phyloP scores from a whole-genome alignment of 2,797 vertebrate genomes.

The Melanotaenia parkinsoni region DNA sequence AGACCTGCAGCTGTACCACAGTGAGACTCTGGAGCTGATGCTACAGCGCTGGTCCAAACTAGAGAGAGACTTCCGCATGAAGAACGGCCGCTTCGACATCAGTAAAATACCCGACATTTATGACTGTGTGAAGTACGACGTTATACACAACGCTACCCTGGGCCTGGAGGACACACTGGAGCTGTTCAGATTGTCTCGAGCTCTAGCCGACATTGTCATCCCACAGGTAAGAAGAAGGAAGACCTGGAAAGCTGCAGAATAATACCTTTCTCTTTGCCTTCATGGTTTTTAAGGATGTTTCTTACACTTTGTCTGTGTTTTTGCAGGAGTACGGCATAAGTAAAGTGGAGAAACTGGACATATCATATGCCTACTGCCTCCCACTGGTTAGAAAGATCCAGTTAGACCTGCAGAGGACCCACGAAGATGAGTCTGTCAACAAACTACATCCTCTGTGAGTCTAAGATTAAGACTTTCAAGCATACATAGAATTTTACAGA shows the following conservation, averaged over 20 bases:
- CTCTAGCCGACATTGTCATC: slow-evolving; percentile 94
- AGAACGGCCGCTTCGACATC: slow-evolving; percentile 96
- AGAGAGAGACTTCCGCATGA: slow-evolving; percentile 95
- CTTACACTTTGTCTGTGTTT: slow-evolving; percentile 6
- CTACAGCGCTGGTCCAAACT: slow-evolving; percentile 98
- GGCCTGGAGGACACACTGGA: slow-evolving; percentile 93
- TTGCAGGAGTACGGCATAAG: slow-evolving; percentile 95
- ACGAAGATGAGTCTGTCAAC: slow-evolving; percentile 98
- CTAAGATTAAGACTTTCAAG: neutral
- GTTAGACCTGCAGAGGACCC: slow-evolving; percentile 95
- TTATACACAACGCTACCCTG: slow-evolving; percentile 92
- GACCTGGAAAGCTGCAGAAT: neutral
- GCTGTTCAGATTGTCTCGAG: slow-evolving; percentile 92
- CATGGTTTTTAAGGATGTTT: neutral
- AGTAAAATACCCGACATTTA: slow-evolving; percentile 99
- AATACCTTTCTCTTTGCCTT: too few species aligned
- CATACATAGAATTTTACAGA: neutral
- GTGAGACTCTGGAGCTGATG: slow-evolving; percentile 97
- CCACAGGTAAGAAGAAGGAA: slow-evolving; percentile 87
- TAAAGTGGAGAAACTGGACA: slow-evolving; percentile 95
- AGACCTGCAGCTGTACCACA: slow-evolving; percentile 98
- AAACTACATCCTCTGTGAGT: slow-evolving; percentile 97
- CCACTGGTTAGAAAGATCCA: slow-evolving; percentile 96
- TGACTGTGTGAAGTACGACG: slow-evolving; percentile 97
- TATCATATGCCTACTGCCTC: slow-evolving; percentile 96